These are phyloP conservation scores for Orgyia antiqua DNA, from an alignment of 2,888 invertebrate species.

Conservation along the genomic window DNA sequence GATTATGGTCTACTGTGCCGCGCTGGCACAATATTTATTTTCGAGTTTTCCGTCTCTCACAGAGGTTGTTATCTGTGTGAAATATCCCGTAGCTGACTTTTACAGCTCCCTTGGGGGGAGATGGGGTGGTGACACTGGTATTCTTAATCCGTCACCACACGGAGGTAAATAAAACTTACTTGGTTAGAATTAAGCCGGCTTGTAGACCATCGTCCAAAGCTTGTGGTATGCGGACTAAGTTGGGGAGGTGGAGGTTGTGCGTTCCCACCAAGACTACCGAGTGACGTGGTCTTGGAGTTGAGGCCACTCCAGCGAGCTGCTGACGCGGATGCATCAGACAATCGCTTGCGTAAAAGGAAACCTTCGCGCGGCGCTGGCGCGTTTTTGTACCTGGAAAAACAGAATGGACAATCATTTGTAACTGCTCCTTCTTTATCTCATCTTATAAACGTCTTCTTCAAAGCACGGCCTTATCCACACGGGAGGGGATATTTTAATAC, in stretches of 20 bases:
- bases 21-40: no score
- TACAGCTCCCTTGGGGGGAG: no score
- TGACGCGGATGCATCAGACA: constrained; percentile 82
- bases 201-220: constrained; percentile 85
- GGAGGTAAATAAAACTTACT: constrained; percentile 43
- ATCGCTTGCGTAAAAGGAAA: constrained; percentile 88
- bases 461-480: no score
- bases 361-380: constrained; percentile 87
- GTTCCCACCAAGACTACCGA: constrained; percentile 83
- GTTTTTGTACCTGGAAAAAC: constrained; percentile 72
- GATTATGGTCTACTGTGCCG: no score
- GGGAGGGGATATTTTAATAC: no score
- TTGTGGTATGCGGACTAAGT: constrained; percentile 68
- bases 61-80: no score
- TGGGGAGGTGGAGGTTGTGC: constrained; percentile 79
- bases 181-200: constrained; percentile 85
- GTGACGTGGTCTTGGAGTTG: constrained; percentile 91
- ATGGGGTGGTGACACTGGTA: no score
- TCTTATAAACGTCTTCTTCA: neutral
- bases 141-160: no score
- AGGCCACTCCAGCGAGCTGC: constrained; percentile 81
- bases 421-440: no score
- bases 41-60: no score
- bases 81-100: no score
- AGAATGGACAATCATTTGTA: no score